Evolutionary conservation across 1,140 invertebrate genomes (phyloP).

Genomic region (Tetragonula clypearis): DNA sequence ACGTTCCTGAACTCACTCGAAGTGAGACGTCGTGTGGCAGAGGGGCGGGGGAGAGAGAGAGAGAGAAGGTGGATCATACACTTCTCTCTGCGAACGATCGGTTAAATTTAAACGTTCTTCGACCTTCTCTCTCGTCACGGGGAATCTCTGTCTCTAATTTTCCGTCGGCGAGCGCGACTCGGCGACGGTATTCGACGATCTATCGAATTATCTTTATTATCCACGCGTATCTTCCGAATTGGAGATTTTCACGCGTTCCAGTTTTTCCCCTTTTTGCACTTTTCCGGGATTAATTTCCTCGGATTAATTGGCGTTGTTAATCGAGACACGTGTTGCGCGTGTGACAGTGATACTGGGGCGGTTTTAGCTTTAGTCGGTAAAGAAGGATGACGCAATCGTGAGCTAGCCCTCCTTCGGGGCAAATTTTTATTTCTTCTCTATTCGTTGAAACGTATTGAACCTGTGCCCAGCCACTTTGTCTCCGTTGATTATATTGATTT

Average conservation of each 20-base stretch:
- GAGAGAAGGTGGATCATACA: background rate
- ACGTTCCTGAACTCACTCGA: background rate
- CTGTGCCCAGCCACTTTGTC: background rate
- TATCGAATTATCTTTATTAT: no score
- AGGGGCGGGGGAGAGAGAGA: no score
- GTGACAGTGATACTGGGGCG: background rate
- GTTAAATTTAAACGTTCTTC: conserved; percentile 7
- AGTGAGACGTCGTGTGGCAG: no score
- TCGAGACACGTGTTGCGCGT: background rate
- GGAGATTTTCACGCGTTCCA: no score
- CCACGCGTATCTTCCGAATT: no score
- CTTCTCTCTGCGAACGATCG: background rate
- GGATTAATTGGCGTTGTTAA: background rate
- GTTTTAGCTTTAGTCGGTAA: background rate
- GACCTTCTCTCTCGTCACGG: background rate
- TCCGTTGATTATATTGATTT: background rate
- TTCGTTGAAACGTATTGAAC: background rate
- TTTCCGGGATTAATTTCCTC: no score
- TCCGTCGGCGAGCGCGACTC: background rate
- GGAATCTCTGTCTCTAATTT: background rate
- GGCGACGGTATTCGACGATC: no score
- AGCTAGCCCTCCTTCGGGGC: background rate
- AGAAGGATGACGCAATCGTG: background rate
- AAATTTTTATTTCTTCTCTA: background rate
- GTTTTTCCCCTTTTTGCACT: no score